phyloP scores from a whole-genome alignment of 2,888 invertebrate genomes.

The Hymenopus coronatus region DNA sequence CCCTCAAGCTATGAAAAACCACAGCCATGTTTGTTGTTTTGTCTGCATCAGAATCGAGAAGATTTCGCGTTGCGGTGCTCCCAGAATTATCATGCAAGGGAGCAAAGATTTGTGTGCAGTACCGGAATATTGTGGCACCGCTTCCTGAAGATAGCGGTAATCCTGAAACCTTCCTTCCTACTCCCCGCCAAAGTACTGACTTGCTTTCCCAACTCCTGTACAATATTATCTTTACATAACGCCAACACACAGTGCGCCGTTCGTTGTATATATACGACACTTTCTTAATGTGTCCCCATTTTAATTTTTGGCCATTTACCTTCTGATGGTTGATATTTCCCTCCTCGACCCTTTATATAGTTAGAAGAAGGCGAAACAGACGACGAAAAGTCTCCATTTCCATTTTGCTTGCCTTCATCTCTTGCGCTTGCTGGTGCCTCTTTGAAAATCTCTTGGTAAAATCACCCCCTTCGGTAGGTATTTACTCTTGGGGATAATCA shows the following conservation, averaged over 20 bases:
- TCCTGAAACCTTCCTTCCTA: neutral
- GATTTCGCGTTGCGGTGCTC: neutral
- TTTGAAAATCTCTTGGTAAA: conserved; percentile 27
- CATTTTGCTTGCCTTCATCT: conserved; percentile 18
- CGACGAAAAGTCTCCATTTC: conserved; percentile 24
- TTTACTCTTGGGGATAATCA: conserved; percentile 35
- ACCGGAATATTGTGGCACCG: neutral
- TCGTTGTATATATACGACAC: conserved; percentile 11
- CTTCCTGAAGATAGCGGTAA: neutral
- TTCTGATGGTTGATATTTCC: conserved; percentile 20
- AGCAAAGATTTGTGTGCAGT: neutral
- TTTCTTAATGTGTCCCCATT: conserved; percentile 20
- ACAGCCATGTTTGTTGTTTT: neutral
- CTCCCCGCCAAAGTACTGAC: neutral
- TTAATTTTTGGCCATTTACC: conserved; percentile 21
- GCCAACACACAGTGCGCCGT: neutral
- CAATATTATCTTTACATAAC: conserved; percentile 21
- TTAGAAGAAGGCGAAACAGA: conserved; percentile 19
- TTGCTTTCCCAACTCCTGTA: conserved; percentile 3
- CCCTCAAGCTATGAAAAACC: too few species aligned
- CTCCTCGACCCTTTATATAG: conserved; percentile 17
- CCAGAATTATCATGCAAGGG: neutral
- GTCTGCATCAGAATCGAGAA: neutral
- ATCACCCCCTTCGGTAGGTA: conserved; percentile 31
- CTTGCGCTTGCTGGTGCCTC: conserved; percentile 3